phyloP scores from a whole-genome alignment of 2,888 invertebrate species.

The Hyposoter dolosus region DNA sequence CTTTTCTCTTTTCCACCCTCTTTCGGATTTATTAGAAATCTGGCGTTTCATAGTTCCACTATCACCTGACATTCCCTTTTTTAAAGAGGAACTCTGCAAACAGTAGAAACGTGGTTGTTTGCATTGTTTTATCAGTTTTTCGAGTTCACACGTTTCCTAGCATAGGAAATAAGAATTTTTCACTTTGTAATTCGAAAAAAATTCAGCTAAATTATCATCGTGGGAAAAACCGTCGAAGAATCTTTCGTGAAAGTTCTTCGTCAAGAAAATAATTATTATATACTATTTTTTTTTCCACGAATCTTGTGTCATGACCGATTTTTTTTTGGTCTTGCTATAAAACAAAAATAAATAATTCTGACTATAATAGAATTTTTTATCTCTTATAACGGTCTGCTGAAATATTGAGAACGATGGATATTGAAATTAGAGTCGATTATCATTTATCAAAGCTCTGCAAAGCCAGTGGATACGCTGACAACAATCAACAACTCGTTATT shows the following conservation, averaged over 20 bases:
- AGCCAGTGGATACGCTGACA: background rate
- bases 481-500: background rate
- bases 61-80: background rate
- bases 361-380: background rate
- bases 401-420: background rate
- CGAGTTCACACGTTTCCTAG: background rate
- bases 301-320: background rate
- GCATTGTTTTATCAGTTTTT: background rate
- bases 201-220: background rate
- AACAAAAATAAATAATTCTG: background rate
- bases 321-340: background rate
- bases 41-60: background rate
- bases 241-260: background rate
- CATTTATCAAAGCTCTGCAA: background rate
- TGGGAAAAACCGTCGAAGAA: background rate
- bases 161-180: background rate
- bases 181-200: background rate
- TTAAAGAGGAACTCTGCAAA: background rate
- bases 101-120: background rate
- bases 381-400: background rate
- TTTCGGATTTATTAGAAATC: background rate
- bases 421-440: background rate
- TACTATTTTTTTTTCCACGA: background rate
- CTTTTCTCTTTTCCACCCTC: constrained; percentile 49
- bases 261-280: background rate